Evolutionary conservation across 2,888 invertebrate species (phyloP), one percentile per base, ranked within the genome.

Genomic region (Drosophila merina): DNA sequence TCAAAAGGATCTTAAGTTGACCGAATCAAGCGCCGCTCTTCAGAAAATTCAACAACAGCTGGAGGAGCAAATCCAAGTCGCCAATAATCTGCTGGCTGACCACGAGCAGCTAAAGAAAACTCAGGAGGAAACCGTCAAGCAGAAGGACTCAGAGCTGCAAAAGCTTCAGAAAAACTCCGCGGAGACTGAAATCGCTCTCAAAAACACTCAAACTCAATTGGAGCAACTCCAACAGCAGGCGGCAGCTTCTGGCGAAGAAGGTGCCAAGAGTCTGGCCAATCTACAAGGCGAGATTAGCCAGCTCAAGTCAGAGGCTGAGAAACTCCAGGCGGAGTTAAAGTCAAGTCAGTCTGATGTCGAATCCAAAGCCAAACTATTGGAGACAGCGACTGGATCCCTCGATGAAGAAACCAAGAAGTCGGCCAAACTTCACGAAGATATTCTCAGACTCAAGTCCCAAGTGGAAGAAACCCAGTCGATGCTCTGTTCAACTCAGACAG

Each of bases 181-280:
- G 0, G 60, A 74, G 1, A 5, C 26, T 5, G 71, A 79, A 12
- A 31, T 14, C 0, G 25, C 45, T 0, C 33, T 74, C 0, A 56
- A 72, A 26, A 25, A 30, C 0, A 56, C 26, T 1, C 62, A 74
- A 45, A 10, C 4, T 6, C 75, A 76, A 12, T n/a, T 79, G 12
- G 76, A 79, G 36, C 64, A 72, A 26, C 49, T 79, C 40, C 77
- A 79, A 51, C 68, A 78, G 10, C 73, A 75, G 49, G 68, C 73
- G 4, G 28, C 58, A 0, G 10, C n/a, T 0, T 76, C 64, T 36
- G 72, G 70, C 4, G 63, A 73, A 28, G 55, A 64, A 14, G 69
- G 63, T 0, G 70, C 72, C 7, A 68, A 82, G 2, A 73, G 72
- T 25, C 30, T 86, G 14, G 52, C 60, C 28, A 48, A 67, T 7